These are phyloP conservation scores for Actias luna DNA, from an alignment of 2,888 invertebrate genomes.

Conservation along the genomic window DNA sequence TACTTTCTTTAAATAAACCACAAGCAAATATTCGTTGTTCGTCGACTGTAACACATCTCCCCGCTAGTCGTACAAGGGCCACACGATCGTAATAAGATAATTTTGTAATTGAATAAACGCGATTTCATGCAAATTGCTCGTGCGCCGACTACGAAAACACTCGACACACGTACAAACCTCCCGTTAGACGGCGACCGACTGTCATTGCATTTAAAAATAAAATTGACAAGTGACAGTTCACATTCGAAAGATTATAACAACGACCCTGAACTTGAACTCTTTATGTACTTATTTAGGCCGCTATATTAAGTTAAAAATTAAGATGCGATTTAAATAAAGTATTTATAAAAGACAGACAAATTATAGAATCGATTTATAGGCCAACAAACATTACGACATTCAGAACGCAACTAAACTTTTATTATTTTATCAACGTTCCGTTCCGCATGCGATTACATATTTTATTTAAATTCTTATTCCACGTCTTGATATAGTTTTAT, in stretches of 20 bases:
- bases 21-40: constrained; percentile 49
- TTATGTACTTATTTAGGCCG: constrained; percentile 24
- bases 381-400: constrained; percentile 24
- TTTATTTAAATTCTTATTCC: constrained; percentile 21
- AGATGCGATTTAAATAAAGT: constrained; percentile 14
- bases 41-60: constrained; percentile 52
- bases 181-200: constrained; percentile 69
- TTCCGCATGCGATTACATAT: constrained; percentile 46
- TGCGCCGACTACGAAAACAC: constrained; percentile 46
- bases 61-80: constrained; percentile 47
- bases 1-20: constrained; percentile 45
- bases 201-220: constrained; percentile 47
- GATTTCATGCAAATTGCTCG: constrained; percentile 71
- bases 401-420: constrained; percentile 49
- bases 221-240: constrained; percentile 55
- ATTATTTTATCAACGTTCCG: constrained; percentile 50
- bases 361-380: constrained; percentile 11
- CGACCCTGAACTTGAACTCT: constrained; percentile 67
- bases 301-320: constrained; percentile 12
- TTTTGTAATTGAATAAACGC: constrained; percentile 73
- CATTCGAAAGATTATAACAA: constrained; percentile 47
- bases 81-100: constrained; percentile 59
- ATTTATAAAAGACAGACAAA: constrained; percentile 4
- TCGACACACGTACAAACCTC: constrained; percentile 58
- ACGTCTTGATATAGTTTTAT: constrained; percentile 15